Conservation (phyloP, 1,140 invertebrate species). For the Meloidogyne floridensis region DNA sequence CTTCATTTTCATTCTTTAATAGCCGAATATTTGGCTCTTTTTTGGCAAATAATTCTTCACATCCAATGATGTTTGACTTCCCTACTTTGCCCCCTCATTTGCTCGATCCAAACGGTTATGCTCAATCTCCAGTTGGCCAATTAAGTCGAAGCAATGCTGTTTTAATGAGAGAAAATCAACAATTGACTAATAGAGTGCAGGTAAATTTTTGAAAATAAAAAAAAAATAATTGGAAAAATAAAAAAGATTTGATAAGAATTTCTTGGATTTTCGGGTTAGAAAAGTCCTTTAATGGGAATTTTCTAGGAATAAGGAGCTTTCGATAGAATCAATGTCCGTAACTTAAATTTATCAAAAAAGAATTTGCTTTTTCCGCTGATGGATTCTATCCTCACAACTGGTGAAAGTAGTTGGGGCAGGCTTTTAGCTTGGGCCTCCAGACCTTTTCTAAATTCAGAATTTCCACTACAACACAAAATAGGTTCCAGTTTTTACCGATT, state of each 20-base stretch:
- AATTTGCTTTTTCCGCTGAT: too few relatives aligned
- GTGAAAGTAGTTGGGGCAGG: too few relatives aligned
- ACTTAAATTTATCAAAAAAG: too few relatives aligned
- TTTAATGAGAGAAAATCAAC: conserved; percentile 42
- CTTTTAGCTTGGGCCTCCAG: too few relatives aligned
- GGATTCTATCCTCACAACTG: too few relatives aligned
- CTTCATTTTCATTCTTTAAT: background rate
- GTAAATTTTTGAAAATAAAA: conserved; percentile 10
- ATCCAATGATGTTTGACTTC: conserved; percentile 26
- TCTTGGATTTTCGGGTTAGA: too few relatives aligned
- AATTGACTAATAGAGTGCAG: conserved; percentile 28
- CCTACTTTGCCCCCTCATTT: conserved; percentile 3
- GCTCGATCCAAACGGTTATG: background rate
- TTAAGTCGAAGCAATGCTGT: conserved; percentile 39
- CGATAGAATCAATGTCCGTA: too few relatives aligned
- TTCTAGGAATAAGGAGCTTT: too few relatives aligned
- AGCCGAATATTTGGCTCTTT: conserved; percentile 5
- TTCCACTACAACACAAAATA: too few relatives aligned
- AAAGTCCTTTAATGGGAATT: too few relatives aligned
- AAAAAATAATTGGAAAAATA: background rate
- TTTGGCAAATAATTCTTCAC: background rate
- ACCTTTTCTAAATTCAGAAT: too few relatives aligned
- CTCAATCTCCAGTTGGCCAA: conserved; percentile 33
- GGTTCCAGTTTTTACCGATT: too few relatives aligned
- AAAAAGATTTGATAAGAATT: background rate